phyloP scores from a whole-genome alignment of 2,888 invertebrate genomes.

The Chirona hameri region DNA sequence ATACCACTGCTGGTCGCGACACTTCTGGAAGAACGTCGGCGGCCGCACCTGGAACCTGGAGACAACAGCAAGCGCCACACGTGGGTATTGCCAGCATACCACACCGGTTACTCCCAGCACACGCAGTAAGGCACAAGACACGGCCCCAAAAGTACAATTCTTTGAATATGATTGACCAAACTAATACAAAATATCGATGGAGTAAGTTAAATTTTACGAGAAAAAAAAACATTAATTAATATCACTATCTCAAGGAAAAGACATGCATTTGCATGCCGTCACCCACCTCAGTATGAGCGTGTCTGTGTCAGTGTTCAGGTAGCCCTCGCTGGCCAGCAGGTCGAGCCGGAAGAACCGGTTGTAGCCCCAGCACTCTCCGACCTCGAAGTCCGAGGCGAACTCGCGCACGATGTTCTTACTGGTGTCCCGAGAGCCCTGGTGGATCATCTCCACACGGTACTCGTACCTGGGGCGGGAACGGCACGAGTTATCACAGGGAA shows the following conservation, averaged over 20 bases:
- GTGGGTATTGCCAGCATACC: too few relatives aligned
- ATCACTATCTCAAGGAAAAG: too few relatives aligned
- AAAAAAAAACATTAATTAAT: too few relatives aligned
- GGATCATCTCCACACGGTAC: slow-evolving; percentile 91
- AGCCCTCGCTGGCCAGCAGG: slow-evolving; percentile 83
- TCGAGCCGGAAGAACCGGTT: slow-evolving; percentile 89
- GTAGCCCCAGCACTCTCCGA: slow-evolving; percentile 95
- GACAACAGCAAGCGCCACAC: slow-evolving; percentile 28
- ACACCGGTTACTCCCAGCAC: too few relatives aligned
- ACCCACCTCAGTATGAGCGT: slow-evolving; percentile 71
- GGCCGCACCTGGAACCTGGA: slow-evolving; percentile 79
- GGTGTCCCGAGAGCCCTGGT: slow-evolving; percentile 65
- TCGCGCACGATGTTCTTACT: slow-evolving; percentile 78
- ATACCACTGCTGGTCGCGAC: slow-evolving; percentile 89
- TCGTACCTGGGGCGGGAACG: slow-evolving; percentile 64
- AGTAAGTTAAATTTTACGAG: too few relatives aligned
- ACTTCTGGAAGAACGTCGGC: slow-evolving; percentile 88
- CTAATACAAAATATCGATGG: too few relatives aligned
- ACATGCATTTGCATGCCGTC: neutral
- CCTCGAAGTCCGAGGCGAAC: slow-evolving; percentile 93
- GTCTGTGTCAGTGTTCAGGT: slow-evolving; percentile 76
- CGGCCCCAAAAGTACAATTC: too few relatives aligned
- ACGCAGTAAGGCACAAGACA: too few relatives aligned
- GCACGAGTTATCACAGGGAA: too few relatives aligned
- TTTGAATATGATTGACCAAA: too few relatives aligned